Evolutionary conservation across 2,888 invertebrate species (phyloP).

Genomic region (Lottia gigantea): DNA sequence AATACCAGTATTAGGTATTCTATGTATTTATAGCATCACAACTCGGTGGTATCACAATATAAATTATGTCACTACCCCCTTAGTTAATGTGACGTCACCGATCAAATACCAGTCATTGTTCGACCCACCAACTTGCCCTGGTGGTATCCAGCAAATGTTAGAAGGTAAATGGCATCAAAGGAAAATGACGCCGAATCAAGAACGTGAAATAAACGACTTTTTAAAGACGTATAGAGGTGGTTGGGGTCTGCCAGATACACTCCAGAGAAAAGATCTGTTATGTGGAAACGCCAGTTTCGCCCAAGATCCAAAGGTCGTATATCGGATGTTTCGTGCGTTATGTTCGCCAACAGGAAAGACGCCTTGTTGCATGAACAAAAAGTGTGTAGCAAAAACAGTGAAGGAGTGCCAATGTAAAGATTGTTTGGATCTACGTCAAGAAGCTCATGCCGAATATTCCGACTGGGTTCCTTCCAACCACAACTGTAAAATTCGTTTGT

Average conservation of each 20-base stretch:
- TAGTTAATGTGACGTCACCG: too few relatives aligned
- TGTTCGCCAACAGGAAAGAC: background rate
- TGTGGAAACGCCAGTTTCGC: background rate
- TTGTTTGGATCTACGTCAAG: background rate
- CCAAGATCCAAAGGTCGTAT: background rate
- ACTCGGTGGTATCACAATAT: too few relatives aligned
- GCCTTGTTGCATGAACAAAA: background rate
- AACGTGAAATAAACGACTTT: background rate
- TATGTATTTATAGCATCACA: too few relatives aligned
- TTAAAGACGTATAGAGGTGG: background rate
- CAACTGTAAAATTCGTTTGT: background rate
- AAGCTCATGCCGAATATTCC: background rate
- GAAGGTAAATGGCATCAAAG: background rate
- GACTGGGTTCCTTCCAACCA: background rate
- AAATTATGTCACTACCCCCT: too few relatives aligned
- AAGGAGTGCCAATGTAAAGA: background rate
- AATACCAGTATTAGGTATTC: too few relatives aligned
- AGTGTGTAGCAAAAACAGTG: background rate
- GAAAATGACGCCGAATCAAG: background rate
- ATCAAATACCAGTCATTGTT: too few relatives aligned
- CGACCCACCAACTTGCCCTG: background rate
- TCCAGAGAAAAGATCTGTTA: slow-evolving; percentile 1
- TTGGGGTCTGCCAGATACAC: background rate
- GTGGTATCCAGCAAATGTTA: background rate
- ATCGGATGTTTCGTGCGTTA: background rate